A percentile compares a stretch with the other conserved stretches of the same genome.
These are phyloP conservation scores for Brienomyrus brachyistius DNA, from an alignment of 2,113 vertebrate genomes.

Conservation along the genomic window DNA sequence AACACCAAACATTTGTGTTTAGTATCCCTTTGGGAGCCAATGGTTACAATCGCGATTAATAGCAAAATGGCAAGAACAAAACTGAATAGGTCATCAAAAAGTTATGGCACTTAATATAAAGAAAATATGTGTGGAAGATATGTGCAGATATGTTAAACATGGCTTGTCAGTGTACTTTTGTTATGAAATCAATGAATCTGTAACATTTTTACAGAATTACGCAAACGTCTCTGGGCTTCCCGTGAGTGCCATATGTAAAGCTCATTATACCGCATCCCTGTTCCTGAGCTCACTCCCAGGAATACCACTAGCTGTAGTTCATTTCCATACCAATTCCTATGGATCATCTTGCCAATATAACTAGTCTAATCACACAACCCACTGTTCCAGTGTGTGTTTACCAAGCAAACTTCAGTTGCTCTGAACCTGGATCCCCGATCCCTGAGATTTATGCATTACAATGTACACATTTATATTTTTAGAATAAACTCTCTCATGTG, in stretches of 20 bases:
- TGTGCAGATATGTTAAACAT: not conserved
- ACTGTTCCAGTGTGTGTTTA: not conserved
- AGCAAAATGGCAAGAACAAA: not conserved
- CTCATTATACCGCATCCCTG: not conserved
- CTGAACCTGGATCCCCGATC: not conserved
- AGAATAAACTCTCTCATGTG: not conserved
- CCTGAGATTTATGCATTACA: not conserved
- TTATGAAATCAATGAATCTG: not conserved
- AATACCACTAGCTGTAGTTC: not conserved
- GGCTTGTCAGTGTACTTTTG: not conserved
- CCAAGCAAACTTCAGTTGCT: not conserved
- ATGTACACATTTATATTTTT: not conserved
- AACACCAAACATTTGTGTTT: not conserved
- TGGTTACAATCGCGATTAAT: not conserved
- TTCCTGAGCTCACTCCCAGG: not conserved
- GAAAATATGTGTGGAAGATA: not conserved
- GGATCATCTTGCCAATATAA: not conserved
- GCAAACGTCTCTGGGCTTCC: not conserved
- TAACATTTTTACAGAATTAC: not conserved
- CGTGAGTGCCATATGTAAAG: not conserved
- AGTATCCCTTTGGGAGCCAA: not conserved
- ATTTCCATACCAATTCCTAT: not conserved
- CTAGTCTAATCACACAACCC: not conserved
- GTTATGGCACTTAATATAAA: not conserved
- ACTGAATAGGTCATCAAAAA: not conserved